phyloP scores from a whole-genome alignment of 2,113 vertebrate genomes.

The Atherinomorus stipes region DNA sequence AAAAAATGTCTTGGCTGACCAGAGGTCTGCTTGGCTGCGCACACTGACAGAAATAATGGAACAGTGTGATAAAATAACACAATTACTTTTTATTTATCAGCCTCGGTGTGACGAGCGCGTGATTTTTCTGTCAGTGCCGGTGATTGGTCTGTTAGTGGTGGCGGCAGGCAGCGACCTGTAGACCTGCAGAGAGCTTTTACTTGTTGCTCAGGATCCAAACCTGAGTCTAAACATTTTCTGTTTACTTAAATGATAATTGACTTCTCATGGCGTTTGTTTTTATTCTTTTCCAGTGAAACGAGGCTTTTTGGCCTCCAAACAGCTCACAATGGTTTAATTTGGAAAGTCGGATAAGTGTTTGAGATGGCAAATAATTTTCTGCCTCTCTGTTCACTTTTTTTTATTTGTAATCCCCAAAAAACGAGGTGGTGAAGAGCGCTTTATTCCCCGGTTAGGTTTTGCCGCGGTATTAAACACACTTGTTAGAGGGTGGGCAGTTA shows the following conservation, averaged over 20 bases:
- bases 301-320: background rate
- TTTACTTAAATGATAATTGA: conserved; percentile 58
- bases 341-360: conserved; percentile 52
- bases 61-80: background rate
- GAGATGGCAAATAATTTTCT: conserved; percentile 48
- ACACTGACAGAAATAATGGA: conserved; percentile 49
- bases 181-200: no score
- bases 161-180: no score
- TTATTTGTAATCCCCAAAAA: conserved; percentile 22
- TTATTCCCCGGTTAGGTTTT: conserved; percentile 18
- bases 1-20: conserved; percentile 35
- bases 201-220: conserved; percentile 6
- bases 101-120: background rate
- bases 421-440: conserved; percentile 43
- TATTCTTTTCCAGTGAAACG: background rate
- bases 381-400: background rate
- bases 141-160: background rate
- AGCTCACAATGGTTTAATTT: conserved; percentile 54
- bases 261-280: conserved; percentile 58
- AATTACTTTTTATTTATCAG: background rate
- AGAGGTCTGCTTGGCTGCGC: conserved; percentile 44
- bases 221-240: conserved; percentile 60
- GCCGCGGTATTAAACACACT: conserved; percentile 16
- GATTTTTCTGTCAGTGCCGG: background rate
- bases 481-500: background rate